A percentile compares a stretch with the other conserved stretches of the same genome.
phyloP scores from a whole-genome alignment of 2,888 invertebrate genomes.

The Orthosia gracilis region DNA sequence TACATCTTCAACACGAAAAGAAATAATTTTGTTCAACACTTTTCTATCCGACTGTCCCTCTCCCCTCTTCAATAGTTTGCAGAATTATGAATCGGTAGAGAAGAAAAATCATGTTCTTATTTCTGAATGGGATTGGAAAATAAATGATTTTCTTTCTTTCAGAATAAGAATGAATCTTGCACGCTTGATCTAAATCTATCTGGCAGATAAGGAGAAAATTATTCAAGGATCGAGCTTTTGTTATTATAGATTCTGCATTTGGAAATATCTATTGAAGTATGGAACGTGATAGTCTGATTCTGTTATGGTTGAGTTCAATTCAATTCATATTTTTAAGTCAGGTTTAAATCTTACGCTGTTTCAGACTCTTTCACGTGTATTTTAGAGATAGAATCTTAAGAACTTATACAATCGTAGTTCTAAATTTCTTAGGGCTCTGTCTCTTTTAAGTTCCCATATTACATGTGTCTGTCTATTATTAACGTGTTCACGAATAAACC shows the following conservation, averaged over 20 bases:
- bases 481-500: no score
- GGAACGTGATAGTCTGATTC: background rate
- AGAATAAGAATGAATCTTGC: constrained; percentile 26
- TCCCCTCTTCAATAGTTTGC: constrained; percentile 30
- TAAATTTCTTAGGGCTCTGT: no score
- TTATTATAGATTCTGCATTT: constrained; percentile 20
- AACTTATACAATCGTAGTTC: no score
- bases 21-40: constrained; percentile 30
- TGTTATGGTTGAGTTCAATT: background rate
- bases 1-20: background rate
- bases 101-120: constrained; percentile 7
- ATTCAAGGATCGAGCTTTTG: constrained; percentile 24
- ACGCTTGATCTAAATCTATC: constrained; percentile 15
- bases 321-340: background rate
- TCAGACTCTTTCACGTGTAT: no score
- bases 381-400: no score
- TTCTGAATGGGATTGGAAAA: background rate
- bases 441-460: no score
- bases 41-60: constrained; percentile 36
- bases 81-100: constrained; percentile 56
- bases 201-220: background rate
- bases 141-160: no score
- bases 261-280: background rate
- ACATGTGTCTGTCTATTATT: no score
- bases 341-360: background rate